Conservation (phyloP, 2,797 vertebrate genomes). For the Otolemur crassicaudatus region DNA sequence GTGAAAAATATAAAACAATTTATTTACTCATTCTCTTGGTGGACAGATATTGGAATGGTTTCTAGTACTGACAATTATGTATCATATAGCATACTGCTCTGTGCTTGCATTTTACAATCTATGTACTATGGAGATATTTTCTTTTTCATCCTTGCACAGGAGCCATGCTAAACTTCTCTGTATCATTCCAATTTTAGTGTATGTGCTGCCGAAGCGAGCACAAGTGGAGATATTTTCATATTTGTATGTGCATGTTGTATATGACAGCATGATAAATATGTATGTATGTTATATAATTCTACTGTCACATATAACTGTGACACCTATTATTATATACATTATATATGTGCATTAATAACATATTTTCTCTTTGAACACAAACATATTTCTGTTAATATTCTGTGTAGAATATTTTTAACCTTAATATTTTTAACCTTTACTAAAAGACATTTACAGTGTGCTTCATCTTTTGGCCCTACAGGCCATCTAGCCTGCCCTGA, state of each 20-base stretch:
- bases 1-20: neutral
- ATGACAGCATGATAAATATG: neutral
- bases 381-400: neutral
- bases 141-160: no score
- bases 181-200: no score
- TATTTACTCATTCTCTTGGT: neutral
- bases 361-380: neutral
- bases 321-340: neutral
- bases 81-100: neutral
- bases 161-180: no score
- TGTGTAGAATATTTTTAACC: neutral
- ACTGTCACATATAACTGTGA: neutral
- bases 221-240: neutral
- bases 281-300: neutral
- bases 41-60: neutral
- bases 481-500: neutral
- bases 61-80: neutral
- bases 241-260: neutral
- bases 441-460: neutral
- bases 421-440: neutral
- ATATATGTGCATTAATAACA: neutral
- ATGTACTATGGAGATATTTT: neutral
- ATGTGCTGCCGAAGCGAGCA: no score
- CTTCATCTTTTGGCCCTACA: neutral
- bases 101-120: neutral